These are phyloP conservation scores for Cepaea hortensis DNA, from an alignment of 2,888 invertebrate genomes.

Conservation along the genomic window DNA sequence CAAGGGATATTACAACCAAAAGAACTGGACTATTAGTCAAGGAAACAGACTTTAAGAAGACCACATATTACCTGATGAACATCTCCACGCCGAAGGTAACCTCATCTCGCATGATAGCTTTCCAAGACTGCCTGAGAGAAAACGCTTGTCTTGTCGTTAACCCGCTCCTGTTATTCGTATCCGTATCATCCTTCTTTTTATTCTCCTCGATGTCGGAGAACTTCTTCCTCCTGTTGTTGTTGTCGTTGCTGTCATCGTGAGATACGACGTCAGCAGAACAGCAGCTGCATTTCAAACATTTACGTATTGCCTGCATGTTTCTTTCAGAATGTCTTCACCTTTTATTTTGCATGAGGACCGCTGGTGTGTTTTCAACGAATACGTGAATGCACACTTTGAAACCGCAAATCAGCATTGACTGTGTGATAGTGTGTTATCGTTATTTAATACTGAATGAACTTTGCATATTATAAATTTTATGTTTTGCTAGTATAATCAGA, in stretches of 20 bases:
- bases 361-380: background rate
- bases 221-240: constrained; percentile 33
- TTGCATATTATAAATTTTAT: too few relatives aligned
- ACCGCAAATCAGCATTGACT: too few relatives aligned
- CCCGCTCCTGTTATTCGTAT: constrained; percentile 15
- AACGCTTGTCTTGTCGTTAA: constrained; percentile 47
- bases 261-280: background rate
- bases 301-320: background rate
- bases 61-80: constrained; percentile 39
- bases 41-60: background rate
- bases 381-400: too few relatives aligned
- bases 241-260: constrained; percentile 21
- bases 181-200: background rate
- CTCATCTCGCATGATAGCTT: constrained; percentile 46
- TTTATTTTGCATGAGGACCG: too few relatives aligned
- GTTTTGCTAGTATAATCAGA: too few relatives aligned
- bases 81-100: constrained; percentile 39
- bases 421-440: too few relatives aligned
- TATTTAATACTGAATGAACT: too few relatives aligned
- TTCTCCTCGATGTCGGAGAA: constrained; percentile 39
- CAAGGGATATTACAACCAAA: background rate
- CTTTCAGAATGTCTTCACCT: too few relatives aligned
- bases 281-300: background rate
- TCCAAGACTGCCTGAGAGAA: constrained; percentile 51
- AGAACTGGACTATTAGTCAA: background rate